Conservation (phyloP, 2,797 vertebrate species). For the Sylvia borin region DNA sequence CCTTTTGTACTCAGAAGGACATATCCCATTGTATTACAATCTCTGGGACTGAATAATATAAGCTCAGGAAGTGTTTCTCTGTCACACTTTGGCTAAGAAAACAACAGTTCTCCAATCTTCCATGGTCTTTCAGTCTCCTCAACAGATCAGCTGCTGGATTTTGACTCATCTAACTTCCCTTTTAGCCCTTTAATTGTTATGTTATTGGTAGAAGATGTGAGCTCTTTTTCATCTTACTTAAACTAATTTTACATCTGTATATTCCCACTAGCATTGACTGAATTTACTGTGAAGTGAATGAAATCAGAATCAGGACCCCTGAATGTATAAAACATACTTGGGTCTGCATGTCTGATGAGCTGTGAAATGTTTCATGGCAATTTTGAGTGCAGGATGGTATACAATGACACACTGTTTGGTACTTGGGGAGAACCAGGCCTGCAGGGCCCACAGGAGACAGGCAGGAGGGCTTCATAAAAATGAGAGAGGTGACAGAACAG, state of each 20-base stretch:
- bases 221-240: constrained; percentile 25
- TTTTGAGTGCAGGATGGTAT: background rate
- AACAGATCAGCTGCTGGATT: constrained; percentile 3
- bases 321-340: constrained; percentile 36
- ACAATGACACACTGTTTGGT: constrained; percentile 25
- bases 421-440: background rate
- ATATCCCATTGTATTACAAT: background rate
- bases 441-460: background rate
- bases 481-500: constrained; percentile 17
- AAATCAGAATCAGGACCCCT: constrained; percentile 19
- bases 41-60: background rate
- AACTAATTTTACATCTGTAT: constrained; percentile 50
- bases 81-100: constrained; percentile 13
- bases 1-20: background rate
- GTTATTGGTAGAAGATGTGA: background rate
- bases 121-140: background rate
- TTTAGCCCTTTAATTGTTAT: background rate
- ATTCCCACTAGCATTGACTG: constrained; percentile 10
- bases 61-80: background rate
- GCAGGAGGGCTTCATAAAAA: background rate
- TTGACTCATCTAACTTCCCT: constrained; percentile 16
- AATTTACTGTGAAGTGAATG: constrained; percentile 51
- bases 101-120: background rate
- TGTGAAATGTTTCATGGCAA: constrained; percentile 28
- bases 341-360: constrained; percentile 26